These are phyloP conservation scores for Macrophya alboannulata DNA, from an alignment of 2,888 invertebrate species.

Conservation along the genomic window DNA sequence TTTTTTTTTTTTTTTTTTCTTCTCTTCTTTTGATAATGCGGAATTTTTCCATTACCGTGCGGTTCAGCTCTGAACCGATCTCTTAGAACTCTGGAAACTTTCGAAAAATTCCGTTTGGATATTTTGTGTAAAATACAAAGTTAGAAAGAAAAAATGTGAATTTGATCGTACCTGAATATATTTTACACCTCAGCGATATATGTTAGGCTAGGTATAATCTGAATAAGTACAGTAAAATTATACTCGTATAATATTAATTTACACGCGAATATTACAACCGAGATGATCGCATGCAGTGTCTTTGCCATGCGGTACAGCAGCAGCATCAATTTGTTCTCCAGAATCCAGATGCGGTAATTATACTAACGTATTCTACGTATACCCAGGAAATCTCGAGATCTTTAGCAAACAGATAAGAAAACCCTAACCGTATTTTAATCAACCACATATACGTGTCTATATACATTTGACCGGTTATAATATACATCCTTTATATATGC, in stretches of 20 bases:
- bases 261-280: not conserved
- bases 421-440: not conserved
- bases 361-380: slow-evolving; percentile 11
- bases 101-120: not conserved
- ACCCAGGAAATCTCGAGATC: slow-evolving; percentile 34
- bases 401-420: slow-evolving; percentile 37
- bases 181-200: too few relatives aligned
- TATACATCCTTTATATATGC: too few relatives aligned
- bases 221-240: too few relatives aligned
- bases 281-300: not conserved
- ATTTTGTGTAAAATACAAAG: too few relatives aligned
- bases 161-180: too few relatives aligned
- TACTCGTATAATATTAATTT: not conserved
- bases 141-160: too few relatives aligned
- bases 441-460: not conserved
- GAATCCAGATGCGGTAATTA: slow-evolving; percentile 12
- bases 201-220: too few relatives aligned
- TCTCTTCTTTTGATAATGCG: slow-evolving; percentile 13
- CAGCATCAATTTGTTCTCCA: not conserved
- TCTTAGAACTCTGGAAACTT: not conserved
- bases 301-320: not conserved
- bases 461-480: too few relatives aligned
- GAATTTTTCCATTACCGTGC: slow-evolving; percentile 17
- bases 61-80: not conserved
- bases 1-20: not conserved